Conservation (phyloP, 2,113 vertebrate genomes). For the Dicaeum eximium region DNA sequence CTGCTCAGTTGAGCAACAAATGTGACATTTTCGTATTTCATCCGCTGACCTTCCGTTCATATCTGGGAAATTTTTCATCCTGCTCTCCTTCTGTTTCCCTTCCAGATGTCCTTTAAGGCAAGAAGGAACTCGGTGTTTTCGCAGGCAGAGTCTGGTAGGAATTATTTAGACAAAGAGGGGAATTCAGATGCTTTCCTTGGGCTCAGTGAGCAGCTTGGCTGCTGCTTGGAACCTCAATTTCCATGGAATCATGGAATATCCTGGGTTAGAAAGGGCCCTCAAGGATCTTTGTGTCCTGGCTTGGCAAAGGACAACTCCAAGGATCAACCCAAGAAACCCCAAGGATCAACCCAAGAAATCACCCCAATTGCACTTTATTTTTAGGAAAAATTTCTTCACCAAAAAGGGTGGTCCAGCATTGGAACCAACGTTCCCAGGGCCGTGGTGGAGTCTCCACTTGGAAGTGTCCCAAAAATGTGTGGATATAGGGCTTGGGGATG, state of each 20-base stretch:
- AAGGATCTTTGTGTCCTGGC: not conserved
- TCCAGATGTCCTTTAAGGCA: not conserved
- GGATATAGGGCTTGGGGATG: rapidly evolving
- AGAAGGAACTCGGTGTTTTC: not conserved
- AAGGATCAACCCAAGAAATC: not conserved
- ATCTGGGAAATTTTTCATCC: not conserved
- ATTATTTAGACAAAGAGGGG: not conserved
- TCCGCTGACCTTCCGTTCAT: not conserved
- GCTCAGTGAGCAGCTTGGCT: not conserved
- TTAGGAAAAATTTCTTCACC: not conserved
- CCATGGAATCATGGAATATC: not conserved
- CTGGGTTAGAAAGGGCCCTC: not conserved
- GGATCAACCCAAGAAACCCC: not conserved
- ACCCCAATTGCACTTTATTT: not conserved
- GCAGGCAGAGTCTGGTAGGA: not conserved
- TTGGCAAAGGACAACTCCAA: not conserved
- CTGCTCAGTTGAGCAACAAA: not conserved
- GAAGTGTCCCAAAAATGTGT: rapidly evolving
- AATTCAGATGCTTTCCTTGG: not conserved
- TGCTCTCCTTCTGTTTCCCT: not conserved
- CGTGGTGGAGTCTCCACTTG: rapidly evolving
- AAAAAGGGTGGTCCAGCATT: not conserved
- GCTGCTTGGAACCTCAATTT: not conserved
- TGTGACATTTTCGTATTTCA: not conserved
- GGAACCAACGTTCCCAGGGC: not conserved